phyloP scores from a whole-genome alignment of 2,797 vertebrate species.

The Ctenopoma kingsleyae region DNA sequence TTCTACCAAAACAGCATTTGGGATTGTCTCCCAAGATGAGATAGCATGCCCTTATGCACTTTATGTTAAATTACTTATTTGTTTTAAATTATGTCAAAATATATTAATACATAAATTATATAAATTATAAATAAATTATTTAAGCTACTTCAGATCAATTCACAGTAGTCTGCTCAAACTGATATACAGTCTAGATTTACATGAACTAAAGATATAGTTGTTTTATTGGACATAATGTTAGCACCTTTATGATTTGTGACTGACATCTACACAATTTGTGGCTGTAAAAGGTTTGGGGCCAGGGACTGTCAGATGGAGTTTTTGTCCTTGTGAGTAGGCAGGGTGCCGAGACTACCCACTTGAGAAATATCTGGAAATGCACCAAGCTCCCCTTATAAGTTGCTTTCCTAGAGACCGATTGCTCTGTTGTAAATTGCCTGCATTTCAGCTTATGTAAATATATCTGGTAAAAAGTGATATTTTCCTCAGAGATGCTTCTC shows the following conservation, averaged over 20 bases:
- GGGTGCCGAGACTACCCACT: constrained; percentile 35
- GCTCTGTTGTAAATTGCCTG: constrained; percentile 64
- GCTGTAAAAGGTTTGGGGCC: constrained; percentile 34
- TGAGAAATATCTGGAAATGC: constrained; percentile 54
- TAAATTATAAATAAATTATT: no score
- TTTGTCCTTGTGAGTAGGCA: constrained; percentile 44
- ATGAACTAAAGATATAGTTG: constrained; percentile 6
- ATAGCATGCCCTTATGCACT: not conserved
- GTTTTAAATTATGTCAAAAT: no score
- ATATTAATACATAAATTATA: no score
- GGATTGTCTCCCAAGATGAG: not conserved
- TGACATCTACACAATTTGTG: constrained; percentile 44
- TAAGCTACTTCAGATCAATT: not conserved
- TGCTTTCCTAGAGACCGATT: constrained; percentile 46
- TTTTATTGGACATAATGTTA: constrained; percentile 27
- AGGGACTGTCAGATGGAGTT: constrained; percentile 51
- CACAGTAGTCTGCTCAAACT: not conserved
- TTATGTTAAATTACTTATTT: not conserved
- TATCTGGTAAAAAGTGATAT: constrained; percentile 57
- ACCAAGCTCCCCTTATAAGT: constrained; percentile 40
- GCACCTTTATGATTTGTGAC: constrained; percentile 44
- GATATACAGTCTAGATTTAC: constrained; percentile 18
- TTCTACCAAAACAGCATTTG: not conserved
- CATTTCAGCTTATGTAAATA: constrained; percentile 75
- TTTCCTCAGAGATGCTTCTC: constrained; percentile 47